Evolutionary conservation across 2,113 vertebrate genomes (phyloP), one percentile per base, ranked within the genome.

Genomic region (Chelonoidis abingdonii): DNA sequence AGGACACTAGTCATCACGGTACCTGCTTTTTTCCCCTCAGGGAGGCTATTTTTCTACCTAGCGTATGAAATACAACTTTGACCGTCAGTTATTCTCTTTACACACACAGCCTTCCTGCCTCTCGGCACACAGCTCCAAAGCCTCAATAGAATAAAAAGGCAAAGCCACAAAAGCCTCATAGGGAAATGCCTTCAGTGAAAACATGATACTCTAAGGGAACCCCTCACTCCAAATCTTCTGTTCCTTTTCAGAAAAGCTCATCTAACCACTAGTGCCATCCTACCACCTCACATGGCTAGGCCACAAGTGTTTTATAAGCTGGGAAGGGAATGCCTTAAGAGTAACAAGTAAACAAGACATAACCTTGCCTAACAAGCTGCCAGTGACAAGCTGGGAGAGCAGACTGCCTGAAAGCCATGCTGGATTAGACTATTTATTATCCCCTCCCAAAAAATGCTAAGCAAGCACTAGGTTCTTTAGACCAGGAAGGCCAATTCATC

Each of bases 181-280:
- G 88, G 84, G 88, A 95, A 92, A 92, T 84, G 86, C 86, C 86
- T 93, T 95, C 95, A 86, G 65, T 94, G 95, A 95, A 95, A 88
- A 87, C 80, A 83, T 50, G 93, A 92, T 76, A 94, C 49, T 9
- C 78, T 78, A 89, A 86, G 41, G 88, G 50, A 92, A n/a, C 38
- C n/a, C 49, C 53, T 80, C 89, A 72, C 50, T 52, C 79, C 79
- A 44, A 29, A n/a, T 47, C 85, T 59, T 86, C 89, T 86, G 86
- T 92, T 94, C 91, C 92, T 78, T 82, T 76, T 62, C 59, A 92
- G 27, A 65, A 94, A 88, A 90, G 38, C 75, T 82, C 84, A 57
- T 31, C 75, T 65, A 88, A 85, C 94, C 85, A 89, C 78, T 93
- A 91, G 94, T 84, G 84, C 79, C 86, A 86, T 52, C 65, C 6